Conservation (phyloP, 2,113 vertebrate genomes). For the Malurus melanocephalus region DNA sequence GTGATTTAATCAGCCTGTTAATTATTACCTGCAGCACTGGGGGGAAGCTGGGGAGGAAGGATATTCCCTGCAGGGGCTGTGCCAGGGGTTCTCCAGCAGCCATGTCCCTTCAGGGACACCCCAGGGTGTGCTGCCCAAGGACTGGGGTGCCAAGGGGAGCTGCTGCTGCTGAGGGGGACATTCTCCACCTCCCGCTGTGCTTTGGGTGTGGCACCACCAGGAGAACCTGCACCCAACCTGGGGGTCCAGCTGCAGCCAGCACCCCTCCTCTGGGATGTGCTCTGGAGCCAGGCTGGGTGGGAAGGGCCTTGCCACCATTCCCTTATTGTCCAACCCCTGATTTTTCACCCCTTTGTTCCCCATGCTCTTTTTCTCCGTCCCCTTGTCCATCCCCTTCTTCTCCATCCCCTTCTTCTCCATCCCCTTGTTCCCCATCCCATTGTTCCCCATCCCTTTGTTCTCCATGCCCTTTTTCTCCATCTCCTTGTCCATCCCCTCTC, state of each 20-base stretch:
- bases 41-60: neutral
- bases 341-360: no score
- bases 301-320: neutral
- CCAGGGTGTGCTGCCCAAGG: neutral
- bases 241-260: neutral
- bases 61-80: neutral
- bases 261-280: rapidly evolving
- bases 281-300: rapidly evolving
- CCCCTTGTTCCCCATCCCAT: no score
- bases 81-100: neutral
- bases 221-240: rapidly evolving
- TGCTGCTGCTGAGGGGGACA: neutral
- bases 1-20: conserved; percentile 41
- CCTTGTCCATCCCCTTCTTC: no score
- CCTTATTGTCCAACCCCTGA: no score
- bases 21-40: neutral
- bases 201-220: neutral
- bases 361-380: no score
- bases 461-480: no score
- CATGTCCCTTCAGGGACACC: neutral
- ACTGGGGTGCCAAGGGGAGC: neutral
- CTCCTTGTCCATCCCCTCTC: no score
- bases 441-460: no score
- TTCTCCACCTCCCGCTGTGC: rapidly evolving
- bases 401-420: no score